Percentiles rank a stretch among this genome's conserved stretches.
phyloP scores from a whole-genome alignment of 1,140 invertebrate species.

The Drosophila truncata region DNA sequence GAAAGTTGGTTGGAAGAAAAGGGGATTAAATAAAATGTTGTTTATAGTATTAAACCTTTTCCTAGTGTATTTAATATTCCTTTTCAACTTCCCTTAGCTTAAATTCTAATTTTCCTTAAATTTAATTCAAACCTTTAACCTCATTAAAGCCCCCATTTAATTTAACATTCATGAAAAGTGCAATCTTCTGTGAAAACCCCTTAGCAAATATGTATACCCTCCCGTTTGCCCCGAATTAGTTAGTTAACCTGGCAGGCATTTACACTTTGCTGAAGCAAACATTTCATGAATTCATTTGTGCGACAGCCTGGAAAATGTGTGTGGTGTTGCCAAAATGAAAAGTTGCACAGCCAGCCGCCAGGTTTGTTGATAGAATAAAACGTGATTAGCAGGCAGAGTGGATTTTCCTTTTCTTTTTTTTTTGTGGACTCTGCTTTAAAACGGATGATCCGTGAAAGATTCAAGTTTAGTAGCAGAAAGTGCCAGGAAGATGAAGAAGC shows the following conservation, averaged over 20 bases:
- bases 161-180: slow-evolving; percentile 41
- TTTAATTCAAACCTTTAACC: slow-evolving; percentile 1
- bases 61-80: not conserved
- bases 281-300: slow-evolving; percentile 79
- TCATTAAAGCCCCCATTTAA: slow-evolving; percentile 24
- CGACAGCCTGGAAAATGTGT: slow-evolving; percentile 68
- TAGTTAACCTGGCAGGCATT: slow-evolving; percentile 52
- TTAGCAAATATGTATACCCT: slow-evolving; percentile 3
- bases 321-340: slow-evolving; percentile 62
- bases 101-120: not conserved
- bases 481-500: slow-evolving; percentile 58
- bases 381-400: slow-evolving; percentile 44
- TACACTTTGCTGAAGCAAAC: slow-evolving; percentile 66
- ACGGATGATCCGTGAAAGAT: slow-evolving; percentile 22
- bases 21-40: not conserved
- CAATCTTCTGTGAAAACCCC: slow-evolving; percentile 16
- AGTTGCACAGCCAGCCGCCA: slow-evolving; percentile 47
- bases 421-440: slow-evolving; percentile 29
- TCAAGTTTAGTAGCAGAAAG: slow-evolving; percentile 30
- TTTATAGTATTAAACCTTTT: not conserved
- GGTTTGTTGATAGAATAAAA: slow-evolving; percentile 33
- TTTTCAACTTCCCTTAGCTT: not conserved
- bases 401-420: not conserved
- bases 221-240: slow-evolving; percentile 23
- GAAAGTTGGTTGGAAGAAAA: not conserved